Percentiles rank a stretch among this genome's conserved stretches.
Conservation (phyloP, 2,797 vertebrate genomes). For the Sebastiscus tertius region DNA sequence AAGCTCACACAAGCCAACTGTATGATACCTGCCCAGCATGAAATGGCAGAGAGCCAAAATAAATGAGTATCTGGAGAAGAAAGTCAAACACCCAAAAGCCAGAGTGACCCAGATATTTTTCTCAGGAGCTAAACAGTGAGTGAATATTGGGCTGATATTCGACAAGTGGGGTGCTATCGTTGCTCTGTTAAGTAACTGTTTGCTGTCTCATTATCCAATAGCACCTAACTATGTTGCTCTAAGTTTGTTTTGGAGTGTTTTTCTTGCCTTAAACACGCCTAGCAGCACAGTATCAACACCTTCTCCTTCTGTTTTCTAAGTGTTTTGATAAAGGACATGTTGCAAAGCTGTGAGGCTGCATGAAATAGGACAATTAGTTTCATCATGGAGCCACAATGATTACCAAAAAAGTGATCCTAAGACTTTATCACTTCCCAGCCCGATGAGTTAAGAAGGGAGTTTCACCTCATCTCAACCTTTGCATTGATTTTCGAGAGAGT, state of each 20-base stretch:
- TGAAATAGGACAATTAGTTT: constrained; percentile 82
- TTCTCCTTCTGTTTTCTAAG: constrained; percentile 11
- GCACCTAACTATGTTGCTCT: background rate
- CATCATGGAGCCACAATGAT: constrained; percentile 76
- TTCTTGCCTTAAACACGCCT: background rate
- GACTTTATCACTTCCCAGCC: constrained; percentile 78
- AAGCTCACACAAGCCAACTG: constrained; percentile 24
- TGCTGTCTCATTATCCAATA: background rate
- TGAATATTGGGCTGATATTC: background rate
- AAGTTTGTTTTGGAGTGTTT: background rate
- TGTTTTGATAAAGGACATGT: constrained; percentile 59
- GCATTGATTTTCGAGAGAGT: constrained; percentile 81
- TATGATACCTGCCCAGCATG: constrained; percentile 17
- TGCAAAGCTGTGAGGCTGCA: constrained; percentile 23
- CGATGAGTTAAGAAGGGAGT: constrained; percentile 78
- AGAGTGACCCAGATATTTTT: constrained; percentile 32
- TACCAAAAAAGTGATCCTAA: constrained; percentile 71
- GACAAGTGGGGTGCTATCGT: background rate
- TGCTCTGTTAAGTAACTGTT: background rate
- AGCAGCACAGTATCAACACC: background rate
- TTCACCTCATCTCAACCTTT: constrained; percentile 85
- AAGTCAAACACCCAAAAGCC: constrained; percentile 20
- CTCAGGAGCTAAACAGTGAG: background rate
- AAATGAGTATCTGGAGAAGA: constrained; percentile 3
- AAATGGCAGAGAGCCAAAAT: constrained; percentile 22